Evolutionary conservation across 2,888 invertebrate species (phyloP), one percentile per base, ranked within the genome.

Genomic region (Brachycybe producta): DNA sequence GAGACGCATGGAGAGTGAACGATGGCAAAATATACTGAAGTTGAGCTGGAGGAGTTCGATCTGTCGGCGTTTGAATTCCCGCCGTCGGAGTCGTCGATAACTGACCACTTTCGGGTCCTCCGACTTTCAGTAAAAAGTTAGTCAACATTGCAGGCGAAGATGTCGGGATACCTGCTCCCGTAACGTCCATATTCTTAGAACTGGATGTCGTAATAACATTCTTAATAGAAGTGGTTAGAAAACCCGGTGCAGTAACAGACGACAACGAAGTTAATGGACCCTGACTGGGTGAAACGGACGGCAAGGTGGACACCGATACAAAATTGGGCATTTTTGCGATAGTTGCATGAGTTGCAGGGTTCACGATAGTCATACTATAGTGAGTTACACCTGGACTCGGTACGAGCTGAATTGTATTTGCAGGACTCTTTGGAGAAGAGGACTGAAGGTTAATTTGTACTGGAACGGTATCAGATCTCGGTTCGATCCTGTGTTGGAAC

Each of bases 351-450:
- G 39, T 52, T 2, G n/a, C n/a, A n/a, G 55, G 46, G 54, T 55
- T 58, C 7, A 58, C 26, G 11, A 56, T 53, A 3, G 58, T 54
- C 58, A 61, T 57, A 23, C 58, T 58, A 53, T 62, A 60, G 17
- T 48, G 48, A 2, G 48, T 41, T 2, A 17, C 41, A 7, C 27
- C 28, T 1, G 27, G 8, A 24, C 34, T 51, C 8, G 51, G 47
- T 15, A 51, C 51, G 15, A 51, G 34, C n/a, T n/a, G n/a, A 17
- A 51, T 47, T 21, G 51, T 34, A 1, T 41, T 34, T 2, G 36
- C 34, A 2, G 40, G 45, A 27, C 36, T 45, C 23, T 51, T 51
- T 8, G 36, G 3, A 5, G 36, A 15, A 3, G 51, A 28, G 2
- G 32, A 41, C 21, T 41, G 41, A 3, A 41, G 21, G 8, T 24